Evolutionary conservation across 2,888 invertebrate genomes (phyloP), one percentile per base, ranked within the genome.

Genomic region (Xestia xanthographa): DNA sequence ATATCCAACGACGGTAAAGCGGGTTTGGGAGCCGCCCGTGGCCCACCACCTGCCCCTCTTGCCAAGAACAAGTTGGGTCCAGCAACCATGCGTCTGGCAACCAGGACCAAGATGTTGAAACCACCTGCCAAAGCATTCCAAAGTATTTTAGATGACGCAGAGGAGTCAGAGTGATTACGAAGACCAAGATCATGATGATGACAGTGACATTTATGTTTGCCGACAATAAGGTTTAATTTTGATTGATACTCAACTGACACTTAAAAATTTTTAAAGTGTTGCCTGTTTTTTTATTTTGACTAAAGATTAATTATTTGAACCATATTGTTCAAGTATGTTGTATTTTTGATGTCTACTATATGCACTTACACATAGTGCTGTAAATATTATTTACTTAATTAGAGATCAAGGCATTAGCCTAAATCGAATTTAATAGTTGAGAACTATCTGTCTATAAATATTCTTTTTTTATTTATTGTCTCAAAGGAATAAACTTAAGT

Each of bases 1-100:
- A 91, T 97, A 62, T 96, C 96, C 79, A 97, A 97, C 91, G 97
- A 97, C 74, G 97, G 97, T 56, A 98, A 97, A 86, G 95, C 97
- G 0, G 98, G 98, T 0, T 93, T 98, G 11, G 98, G 98, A 5
- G 96, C 95, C 2, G 90, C 91, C 20, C 58, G 34, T 5, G 48
- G 26, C 0, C 95, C 93, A 2, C 90, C 95, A 5, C 90, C 94
- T 5, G 81, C 90, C 0, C 85, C 89, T 2, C 89, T 88, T 1
- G 82, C 90, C 0, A 85, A 87, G 5, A 92, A 92, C 77, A 91
- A 84, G 9, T 88, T 95, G 6, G 95, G 94, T 0, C 88, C 94
- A 0, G 94, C 95, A 9, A 95, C 96, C 9, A 76, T 96, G 85
- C 90, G 94, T 9, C 87, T 96, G 22, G 94, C 94, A 0, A 86